phyloP scores from a whole-genome alignment of 2,113 vertebrate species.

The Lethenteron reissneri region DNA sequence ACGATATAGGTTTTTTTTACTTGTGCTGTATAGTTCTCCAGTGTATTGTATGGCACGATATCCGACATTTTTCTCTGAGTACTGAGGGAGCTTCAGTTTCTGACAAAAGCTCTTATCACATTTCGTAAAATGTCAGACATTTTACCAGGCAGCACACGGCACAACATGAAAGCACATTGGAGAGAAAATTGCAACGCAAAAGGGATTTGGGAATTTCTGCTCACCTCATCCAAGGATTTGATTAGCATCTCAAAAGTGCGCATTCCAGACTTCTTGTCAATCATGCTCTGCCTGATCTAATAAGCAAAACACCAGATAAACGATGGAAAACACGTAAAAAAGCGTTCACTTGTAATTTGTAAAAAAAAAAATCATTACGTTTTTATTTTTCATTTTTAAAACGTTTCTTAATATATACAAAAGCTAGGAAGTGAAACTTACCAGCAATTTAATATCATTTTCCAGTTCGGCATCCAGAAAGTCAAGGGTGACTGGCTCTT shows the following conservation, averaged over 20 bases:
- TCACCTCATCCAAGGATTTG: constrained; percentile 94
- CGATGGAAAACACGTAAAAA: background rate
- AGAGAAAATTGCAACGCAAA: background rate
- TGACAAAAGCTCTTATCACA: too few relatives aligned
- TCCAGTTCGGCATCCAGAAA: constrained; percentile 84
- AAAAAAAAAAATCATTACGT: background rate
- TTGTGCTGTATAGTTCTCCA: too few relatives aligned
- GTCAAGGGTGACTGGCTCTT: constrained; percentile 88
- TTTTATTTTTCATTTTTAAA: background rate
- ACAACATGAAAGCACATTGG: background rate
- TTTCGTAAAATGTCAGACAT: too few relatives aligned
- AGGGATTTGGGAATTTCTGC: constrained; percentile 10
- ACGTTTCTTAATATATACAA: background rate
- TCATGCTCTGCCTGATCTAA: constrained; percentile 87
- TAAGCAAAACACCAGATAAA: background rate
- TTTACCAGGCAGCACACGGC: background rate
- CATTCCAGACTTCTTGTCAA: constrained; percentile 70
- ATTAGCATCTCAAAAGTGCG: constrained; percentile 69
- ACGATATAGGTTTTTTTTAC: too few relatives aligned
- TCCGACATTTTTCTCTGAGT: too few relatives aligned
- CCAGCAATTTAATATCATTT: constrained; percentile 90
- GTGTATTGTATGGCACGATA: too few relatives aligned
- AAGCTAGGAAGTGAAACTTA: constrained; percentile 17
- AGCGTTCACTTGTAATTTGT: background rate
- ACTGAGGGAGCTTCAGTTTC: too few relatives aligned